These are phyloP conservation scores for Malthinus flaveolus DNA, from an alignment of 2,888 invertebrate genomes.

Conservation along the genomic window DNA sequence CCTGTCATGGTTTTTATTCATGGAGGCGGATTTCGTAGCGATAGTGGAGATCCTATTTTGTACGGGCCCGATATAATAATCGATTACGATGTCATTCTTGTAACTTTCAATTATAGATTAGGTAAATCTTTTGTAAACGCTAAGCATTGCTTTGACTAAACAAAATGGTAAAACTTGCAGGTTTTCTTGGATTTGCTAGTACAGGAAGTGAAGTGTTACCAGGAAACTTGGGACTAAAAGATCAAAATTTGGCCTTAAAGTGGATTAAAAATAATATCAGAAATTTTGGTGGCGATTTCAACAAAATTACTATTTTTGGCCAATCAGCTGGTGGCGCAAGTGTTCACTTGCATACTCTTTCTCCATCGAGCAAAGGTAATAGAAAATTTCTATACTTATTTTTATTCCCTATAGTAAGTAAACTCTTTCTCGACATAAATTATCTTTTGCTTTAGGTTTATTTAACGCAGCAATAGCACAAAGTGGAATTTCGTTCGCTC, in stretches of 20 bases:
- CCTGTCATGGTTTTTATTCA: conserved; percentile 78
- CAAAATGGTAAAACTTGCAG: conserved; percentile 29
- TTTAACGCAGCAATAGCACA: conserved; percentile 67
- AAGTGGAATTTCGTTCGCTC: conserved; percentile 68
- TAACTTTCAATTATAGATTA: conserved; percentile 71
- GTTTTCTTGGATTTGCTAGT: conserved; percentile 50
- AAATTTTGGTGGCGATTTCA: conserved; percentile 52
- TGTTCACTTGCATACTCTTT: conserved; percentile 52
- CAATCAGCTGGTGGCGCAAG: conserved; percentile 55
- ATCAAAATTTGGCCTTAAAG: conserved; percentile 50
- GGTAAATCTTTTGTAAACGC: conserved; percentile 51
- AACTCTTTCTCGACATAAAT: neutral
- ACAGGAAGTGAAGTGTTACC: conserved; percentile 48
- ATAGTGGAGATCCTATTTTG: conserved; percentile 66
- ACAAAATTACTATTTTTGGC: conserved; percentile 52
- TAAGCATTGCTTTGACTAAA: neutral
- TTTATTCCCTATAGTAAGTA: too few relatives aligned
- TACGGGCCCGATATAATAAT: conserved; percentile 72
- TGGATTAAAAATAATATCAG: conserved; percentile 52
- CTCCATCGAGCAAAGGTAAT: conserved; percentile 50
- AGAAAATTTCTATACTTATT: too few relatives aligned
- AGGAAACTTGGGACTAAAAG: conserved; percentile 54
- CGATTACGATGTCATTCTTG: conserved; percentile 69
- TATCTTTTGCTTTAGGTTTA: conserved; percentile 11
- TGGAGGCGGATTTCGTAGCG: conserved; percentile 75